Evolutionary conservation across 2,113 vertebrate genomes (phyloP).

Genomic region (Cricetomys ansorgei): DNA sequence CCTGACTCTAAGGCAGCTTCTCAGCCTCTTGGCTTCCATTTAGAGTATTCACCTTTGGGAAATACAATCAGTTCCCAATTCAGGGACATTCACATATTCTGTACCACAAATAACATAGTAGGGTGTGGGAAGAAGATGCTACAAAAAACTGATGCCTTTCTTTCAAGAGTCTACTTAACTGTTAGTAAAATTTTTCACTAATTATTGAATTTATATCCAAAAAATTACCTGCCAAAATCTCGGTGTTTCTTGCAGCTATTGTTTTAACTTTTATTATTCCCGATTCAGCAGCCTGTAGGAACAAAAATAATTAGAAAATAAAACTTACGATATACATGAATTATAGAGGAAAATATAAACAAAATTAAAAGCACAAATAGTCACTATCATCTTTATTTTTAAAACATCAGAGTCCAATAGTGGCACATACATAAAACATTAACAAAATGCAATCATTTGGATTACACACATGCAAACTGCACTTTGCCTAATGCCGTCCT

Average conservation of each 20-base stretch:
- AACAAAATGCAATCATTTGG: slow-evolving; percentile 36
- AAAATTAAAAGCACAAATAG: slow-evolving; percentile 36
- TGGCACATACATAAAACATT: slow-evolving; percentile 26
- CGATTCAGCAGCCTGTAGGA: slow-evolving; percentile 96
- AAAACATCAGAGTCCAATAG: slow-evolving; percentile 12
- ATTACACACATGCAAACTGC: neutral
- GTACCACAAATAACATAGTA: neutral
- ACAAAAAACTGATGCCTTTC: neutral
- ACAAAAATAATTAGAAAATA: slow-evolving; percentile 79
- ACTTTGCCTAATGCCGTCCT: neutral
- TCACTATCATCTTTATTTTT: slow-evolving; percentile 52
- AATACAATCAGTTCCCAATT: slow-evolving; percentile 39
- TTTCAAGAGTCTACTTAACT: slow-evolving; percentile 40
- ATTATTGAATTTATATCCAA: slow-evolving; percentile 73
- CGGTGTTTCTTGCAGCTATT: slow-evolving; percentile 95
- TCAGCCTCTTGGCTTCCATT: slow-evolving; percentile 11
- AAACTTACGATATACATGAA: slow-evolving; percentile 52
- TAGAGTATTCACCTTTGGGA: neutral
- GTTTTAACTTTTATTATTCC: slow-evolving; percentile 99
- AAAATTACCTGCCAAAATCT: slow-evolving; percentile 96
- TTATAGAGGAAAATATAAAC: slow-evolving; percentile 53
- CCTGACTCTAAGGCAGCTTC: neutral
- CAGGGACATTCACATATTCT: neutral
- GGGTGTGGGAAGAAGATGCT: neutral
- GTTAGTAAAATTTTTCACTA: slow-evolving; percentile 68